Percentiles rank a stretch among this genome's conserved stretches.
phyloP scores from a whole-genome alignment of 2,797 vertebrate genomes.

The Myioborus melanocephalus region DNA sequence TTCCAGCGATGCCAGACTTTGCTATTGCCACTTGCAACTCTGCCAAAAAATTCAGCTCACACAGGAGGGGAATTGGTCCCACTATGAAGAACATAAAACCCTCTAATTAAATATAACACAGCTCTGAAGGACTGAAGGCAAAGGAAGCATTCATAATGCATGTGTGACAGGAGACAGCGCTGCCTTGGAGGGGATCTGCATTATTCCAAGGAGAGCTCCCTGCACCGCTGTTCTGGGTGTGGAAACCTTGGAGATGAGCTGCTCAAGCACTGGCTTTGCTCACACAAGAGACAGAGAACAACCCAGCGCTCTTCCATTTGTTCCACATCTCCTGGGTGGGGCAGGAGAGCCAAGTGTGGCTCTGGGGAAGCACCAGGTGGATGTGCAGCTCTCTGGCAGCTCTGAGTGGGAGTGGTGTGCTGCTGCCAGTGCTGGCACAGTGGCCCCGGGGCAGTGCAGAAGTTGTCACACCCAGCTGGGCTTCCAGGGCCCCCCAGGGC shows the following conservation, averaged over 20 bases:
- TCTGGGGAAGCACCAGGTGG: not conserved
- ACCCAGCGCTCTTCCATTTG: fast-evolving
- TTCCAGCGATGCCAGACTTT: not conserved
- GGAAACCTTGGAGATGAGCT: not conserved
- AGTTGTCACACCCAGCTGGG: not conserved
- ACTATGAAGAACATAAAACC: not conserved
- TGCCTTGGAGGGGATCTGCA: not conserved
- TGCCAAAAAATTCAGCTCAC: not conserved
- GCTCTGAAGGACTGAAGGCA: not conserved
- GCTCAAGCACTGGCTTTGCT: not conserved
- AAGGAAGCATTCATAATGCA: not conserved
- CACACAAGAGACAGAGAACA: not conserved
- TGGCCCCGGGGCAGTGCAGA: not conserved
- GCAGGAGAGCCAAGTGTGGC: not conserved
- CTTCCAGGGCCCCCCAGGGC: not conserved
- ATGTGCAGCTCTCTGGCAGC: not conserved
- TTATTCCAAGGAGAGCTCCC: not conserved
- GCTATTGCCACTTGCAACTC: not conserved
- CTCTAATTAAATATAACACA: not conserved
- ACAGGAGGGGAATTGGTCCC: not conserved
- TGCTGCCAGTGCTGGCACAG: not conserved
- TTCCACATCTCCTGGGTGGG: not conserved
- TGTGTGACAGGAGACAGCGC: not conserved
- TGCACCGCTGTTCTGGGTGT: not conserved
- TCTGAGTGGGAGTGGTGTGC: not conserved